Base-by-base conservation (phyloP, 2,797 vertebrate species). In the Coregonus sp. region DNA sequence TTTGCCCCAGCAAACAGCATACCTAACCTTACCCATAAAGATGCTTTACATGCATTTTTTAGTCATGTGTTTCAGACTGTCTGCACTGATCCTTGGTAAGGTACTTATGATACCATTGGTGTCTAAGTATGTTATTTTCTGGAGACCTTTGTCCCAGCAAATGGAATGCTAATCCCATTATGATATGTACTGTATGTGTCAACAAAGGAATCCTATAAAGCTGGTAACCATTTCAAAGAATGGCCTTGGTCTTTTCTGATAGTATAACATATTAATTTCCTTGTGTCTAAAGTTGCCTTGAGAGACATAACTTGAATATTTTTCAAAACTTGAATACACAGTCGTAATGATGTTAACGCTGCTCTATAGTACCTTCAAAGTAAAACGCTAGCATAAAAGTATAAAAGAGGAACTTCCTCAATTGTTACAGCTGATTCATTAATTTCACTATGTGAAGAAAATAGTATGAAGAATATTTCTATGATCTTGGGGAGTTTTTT, bases 51-150 rank as follows among this genome's bases (percentile, higher is more conserved):
- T 86, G 84, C 87, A 93, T 92, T 93, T 91, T 92, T 93, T 92
- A 88, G 88, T 92, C 88, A 90, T 92, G 90, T 94, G 91, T 94
- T 93, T 92, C 89, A 88, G 90, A 90, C 90, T 89, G 90, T 90
- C 88, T 89, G 89, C 83, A 75, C 89, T 92, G 87, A 91, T 91
- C 90, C 92, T 88, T 89, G 90, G 90, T 94, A 92, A 92, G 91
- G 92, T 92, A 92, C 91, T 93, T 94, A 92, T 86, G 88, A 91
- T 80, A 20, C 90, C 89, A 92, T 92, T 93, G 92, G 93, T 91
- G 91, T 92, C 89, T 92, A 92, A 94, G 92, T 93, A 91, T 90
- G 91, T 90, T 92, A 92, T 93, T 93, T 92, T 92, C 90, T 92
- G 91, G 85, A 89, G 87, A 86, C 89, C 90, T 93, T 91, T 90